Base-by-base conservation (phyloP, 2,888 invertebrate species). In the Hybos culiciformis region DNA sequence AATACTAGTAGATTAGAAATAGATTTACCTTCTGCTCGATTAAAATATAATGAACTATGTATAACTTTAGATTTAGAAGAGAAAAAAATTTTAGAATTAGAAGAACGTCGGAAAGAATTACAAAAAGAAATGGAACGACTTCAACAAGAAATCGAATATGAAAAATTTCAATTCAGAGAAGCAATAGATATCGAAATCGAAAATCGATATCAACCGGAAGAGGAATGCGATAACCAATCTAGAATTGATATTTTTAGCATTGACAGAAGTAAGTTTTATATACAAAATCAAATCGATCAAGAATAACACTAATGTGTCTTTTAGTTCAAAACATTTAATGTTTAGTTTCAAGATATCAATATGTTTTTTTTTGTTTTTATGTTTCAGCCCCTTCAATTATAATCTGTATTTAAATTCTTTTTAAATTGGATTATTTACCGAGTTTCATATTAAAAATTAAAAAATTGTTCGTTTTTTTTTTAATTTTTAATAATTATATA, bases 81-180 rank as follows among this genome's bases (percentile, higher is more conserved):
- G 26, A 14, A 38, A 19, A 26, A 36, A 14, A 24, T 48, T 21
- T 11, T 37, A 24, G 24, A 39, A 5, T 21, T 48, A 3, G 48
- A 48, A 38, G 36, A 42, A 6, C 34, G 43, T 12, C 32, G 45
- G 8, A 17, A 41, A 39, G 37, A 40, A 24, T 17, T 48, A 9
- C 44, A 48, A 44, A 14, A 24, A 29, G 45, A 46, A n/a, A 45
- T 48, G 42, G 40, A 45, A 31, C 33, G 38, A 9, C 37, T 48
- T 15, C 43, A 45, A 37, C 14, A 41, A 15, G 46, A 48, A 34
- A 45, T 48, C 14, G 45, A 46, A 42, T 8, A 31, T 12, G 48
- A 48, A 37, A 48, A 48, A 26, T 21, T 23, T 7, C 18, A 31
- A 9, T 46, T 45, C 18, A 36, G 43, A 3, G 26, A 43, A 34